These are phyloP conservation scores for Nemurella pictetii DNA, from an alignment of 2,888 invertebrate species.

Conservation along the genomic window DNA sequence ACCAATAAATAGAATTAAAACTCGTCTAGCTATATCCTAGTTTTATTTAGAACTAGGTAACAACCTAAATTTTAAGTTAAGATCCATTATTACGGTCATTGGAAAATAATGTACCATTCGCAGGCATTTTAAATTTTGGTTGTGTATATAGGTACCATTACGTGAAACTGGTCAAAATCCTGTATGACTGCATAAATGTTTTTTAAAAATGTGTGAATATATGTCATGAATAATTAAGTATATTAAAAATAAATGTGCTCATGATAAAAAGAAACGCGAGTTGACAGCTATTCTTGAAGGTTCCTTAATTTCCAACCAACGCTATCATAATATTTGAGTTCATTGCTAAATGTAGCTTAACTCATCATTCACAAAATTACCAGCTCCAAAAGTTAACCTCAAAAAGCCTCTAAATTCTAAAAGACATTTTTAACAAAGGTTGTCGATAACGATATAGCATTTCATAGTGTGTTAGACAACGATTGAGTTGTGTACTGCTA, in stretches of 20 bases:
- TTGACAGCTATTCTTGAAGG: no score
- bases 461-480: no score
- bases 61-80: neutral
- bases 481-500: no score
- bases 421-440: no score
- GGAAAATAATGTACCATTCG: neutral
- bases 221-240: constrained; percentile 27
- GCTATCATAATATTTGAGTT: no score
- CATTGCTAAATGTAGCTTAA: no score
- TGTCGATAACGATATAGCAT: no score
- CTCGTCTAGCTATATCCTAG: neutral
- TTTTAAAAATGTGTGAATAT: constrained; percentile 29
- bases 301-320: no score
- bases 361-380: no score
- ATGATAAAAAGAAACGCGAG: constrained; percentile 29
- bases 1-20: constrained; percentile 19
- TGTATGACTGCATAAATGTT: constrained; percentile 28
- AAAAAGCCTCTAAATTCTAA: no score
- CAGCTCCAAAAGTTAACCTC: no score
- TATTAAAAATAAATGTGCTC: constrained; percentile 30
- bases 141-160: neutral
- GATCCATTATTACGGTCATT: neutral
- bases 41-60: neutral
- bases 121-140: neutral
- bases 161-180: neutral